Conservation (phyloP, 1,140 invertebrate genomes). For the Chrysopa pallens region DNA sequence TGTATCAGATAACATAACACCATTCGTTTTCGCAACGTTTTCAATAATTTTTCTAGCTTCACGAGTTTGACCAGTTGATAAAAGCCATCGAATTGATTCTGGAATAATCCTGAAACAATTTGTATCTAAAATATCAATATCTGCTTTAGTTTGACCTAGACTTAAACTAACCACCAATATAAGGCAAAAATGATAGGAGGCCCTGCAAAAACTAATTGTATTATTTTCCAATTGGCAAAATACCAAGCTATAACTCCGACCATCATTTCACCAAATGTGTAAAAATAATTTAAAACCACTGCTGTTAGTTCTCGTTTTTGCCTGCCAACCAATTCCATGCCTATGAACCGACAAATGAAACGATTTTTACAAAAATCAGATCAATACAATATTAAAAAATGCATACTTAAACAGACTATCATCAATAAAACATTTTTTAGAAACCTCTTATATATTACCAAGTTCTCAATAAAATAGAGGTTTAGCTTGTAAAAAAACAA, state of each 20-base stretch:
- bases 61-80: constrained; percentile 28
- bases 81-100: constrained; percentile 42
- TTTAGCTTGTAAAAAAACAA: too few relatives aligned
- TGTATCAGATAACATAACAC: constrained; percentile 25
- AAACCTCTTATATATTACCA: too few relatives aligned
- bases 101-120: constrained; percentile 32
- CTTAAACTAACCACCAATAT: constrained; percentile 35
- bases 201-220: constrained; percentile 35
- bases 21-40: constrained; percentile 32
- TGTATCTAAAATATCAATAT: too few relatives aligned
- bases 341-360: too few relatives aligned
- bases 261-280: constrained; percentile 40
- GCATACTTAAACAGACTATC: too few relatives aligned
- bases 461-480: too few relatives aligned
- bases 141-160: too few relatives aligned
- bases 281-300: constrained; percentile 42
- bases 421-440: too few relatives aligned
- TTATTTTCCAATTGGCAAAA: constrained; percentile 33
- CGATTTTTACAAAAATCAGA: too few relatives aligned
- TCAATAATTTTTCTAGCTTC: constrained; percentile 32
- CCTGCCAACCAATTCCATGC: constrained; percentile 44
- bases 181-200: constrained; percentile 31
- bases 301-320: constrained; percentile 40
- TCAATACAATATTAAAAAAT: too few relatives aligned
- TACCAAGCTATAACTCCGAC: constrained; percentile 37